Percentiles rank a stretch among this genome's conserved stretches.
Conservation (phyloP, 2,113 vertebrate genomes). For the Nettapus auritus region DNA sequence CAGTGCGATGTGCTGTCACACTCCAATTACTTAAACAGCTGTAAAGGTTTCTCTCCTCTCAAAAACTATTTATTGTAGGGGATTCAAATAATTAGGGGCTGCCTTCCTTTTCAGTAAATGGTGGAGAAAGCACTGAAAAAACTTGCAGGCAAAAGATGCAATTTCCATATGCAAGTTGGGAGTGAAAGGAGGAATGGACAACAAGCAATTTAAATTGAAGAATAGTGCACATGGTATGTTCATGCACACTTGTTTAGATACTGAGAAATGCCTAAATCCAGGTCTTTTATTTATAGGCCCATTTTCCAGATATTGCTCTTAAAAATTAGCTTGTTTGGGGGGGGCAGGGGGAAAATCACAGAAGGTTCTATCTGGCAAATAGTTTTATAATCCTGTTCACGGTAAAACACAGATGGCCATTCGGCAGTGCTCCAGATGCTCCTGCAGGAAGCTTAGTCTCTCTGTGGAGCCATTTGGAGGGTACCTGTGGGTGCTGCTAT, state of each 20-base stretch:
- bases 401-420: constrained; percentile 53
- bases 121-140: not conserved
- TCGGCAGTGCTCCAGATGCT: constrained; percentile 55
- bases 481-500: constrained; percentile 50
- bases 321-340: not conserved
- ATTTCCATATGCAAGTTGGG: not conserved
- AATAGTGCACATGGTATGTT: not conserved
- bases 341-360: not conserved
- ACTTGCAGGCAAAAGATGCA: not conserved
- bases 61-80: not conserved
- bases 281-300: not conserved
- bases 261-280: not conserved
- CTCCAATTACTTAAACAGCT: not conserved
- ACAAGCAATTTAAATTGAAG: not conserved
- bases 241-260: not conserved
- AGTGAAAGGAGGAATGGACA: not conserved
- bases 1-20: not conserved
- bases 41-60: not conserved
- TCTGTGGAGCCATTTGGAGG: constrained; percentile 56
- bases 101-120: not conserved
- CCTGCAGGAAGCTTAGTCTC: constrained; percentile 59
- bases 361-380: constrained; percentile 19
- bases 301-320: not conserved
- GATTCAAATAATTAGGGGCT: not conserved
- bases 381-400: constrained; percentile 33